phyloP scores from a whole-genome alignment of 2,113 vertebrate species.

The Desmodus rotundus region DNA sequence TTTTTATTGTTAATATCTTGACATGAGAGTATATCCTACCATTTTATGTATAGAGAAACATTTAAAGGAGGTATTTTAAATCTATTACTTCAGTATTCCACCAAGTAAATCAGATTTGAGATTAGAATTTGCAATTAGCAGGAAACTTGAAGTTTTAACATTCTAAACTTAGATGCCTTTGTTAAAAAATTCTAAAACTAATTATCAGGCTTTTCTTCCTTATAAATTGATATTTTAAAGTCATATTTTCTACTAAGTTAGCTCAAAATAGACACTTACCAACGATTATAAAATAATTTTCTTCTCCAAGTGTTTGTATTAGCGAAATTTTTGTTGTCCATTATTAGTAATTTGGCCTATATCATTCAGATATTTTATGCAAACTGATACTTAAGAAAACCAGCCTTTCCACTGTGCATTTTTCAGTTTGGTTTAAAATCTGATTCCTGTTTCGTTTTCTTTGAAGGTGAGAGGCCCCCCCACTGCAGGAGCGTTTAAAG shows the following conservation, averaged over 20 bases:
- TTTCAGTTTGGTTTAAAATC: neutral
- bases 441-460: neutral
- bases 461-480: conserved; percentile 92
- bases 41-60: neutral
- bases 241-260: neutral
- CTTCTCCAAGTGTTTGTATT: neutral
- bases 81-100: neutral
- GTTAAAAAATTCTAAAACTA: neutral
- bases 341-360: neutral
- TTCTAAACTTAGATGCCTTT: neutral
- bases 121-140: conserved; percentile 4
- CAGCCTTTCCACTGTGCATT: too few species aligned
- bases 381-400: neutral
- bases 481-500: conserved; percentile 87
- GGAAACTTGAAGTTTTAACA: neutral
- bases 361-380: neutral
- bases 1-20: neutral
- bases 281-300: neutral
- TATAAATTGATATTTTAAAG: neutral
- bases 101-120: neutral
- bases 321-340: neutral
- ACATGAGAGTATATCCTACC: neutral
- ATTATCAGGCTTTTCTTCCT: neutral
- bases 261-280: neutral
- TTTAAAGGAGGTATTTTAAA: neutral